Conservation (phyloP, 2,113 vertebrate species). For the Dascyllus trimaculatus region DNA sequence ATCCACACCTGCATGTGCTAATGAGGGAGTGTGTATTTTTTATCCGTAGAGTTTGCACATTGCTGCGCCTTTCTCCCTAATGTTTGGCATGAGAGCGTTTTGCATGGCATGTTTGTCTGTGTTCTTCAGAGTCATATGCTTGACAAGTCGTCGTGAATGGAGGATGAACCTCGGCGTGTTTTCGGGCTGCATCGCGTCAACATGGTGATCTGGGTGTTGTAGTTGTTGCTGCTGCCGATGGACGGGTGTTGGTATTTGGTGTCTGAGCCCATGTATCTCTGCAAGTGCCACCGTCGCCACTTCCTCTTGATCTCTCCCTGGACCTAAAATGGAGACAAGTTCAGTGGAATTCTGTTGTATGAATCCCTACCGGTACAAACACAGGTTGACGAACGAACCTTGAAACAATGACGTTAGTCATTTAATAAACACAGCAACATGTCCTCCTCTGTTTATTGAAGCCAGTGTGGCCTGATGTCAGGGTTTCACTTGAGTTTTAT, state of each 20-base stretch:
- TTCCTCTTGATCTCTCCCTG: conserved; percentile 98
- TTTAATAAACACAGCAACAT: no score
- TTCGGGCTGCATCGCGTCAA: conserved; percentile 97
- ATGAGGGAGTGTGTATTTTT: conserved; percentile 3
- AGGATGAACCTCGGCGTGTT: conserved; percentile 83
- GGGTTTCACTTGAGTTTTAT: not conserved
- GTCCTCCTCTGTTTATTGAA: not conserved
- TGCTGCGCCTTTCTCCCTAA: not conserved
- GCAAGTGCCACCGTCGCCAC: conserved; percentile 98
- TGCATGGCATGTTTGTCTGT: not conserved
- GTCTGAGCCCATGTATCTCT: conserved; percentile 95
- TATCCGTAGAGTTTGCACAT: not conserved
- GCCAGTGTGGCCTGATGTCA: not conserved
- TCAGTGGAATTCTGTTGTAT: not conserved
- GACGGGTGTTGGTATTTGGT: conserved; percentile 98
- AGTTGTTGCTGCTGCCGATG: conserved; percentile 96
- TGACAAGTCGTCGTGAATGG: conserved; percentile 79
- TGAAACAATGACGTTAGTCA: not conserved
- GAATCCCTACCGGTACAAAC: no score
- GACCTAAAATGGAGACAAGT: conserved; percentile 82
- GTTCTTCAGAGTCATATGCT: conserved; percentile 60
- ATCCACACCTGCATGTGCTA: not conserved
- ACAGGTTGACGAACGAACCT: not conserved
- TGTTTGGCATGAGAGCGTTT: conserved; percentile 28
- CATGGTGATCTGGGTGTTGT: conserved; percentile 97